Evolutionary conservation across 1,140 invertebrate genomes (phyloP).

Genomic region (Metaphire vulgaris): DNA sequence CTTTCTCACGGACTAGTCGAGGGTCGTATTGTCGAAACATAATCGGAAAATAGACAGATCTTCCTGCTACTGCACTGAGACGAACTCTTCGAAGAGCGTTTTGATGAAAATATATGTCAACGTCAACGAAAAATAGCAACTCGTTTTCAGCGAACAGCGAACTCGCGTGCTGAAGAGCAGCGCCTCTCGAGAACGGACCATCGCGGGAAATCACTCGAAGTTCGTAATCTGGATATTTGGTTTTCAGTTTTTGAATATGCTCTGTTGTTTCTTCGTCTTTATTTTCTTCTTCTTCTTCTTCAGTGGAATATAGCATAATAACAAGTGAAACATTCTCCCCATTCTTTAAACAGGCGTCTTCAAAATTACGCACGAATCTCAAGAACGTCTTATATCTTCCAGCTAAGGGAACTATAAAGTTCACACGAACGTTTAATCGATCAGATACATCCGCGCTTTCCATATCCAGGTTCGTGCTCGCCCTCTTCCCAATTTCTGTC

Average conservation of each 20-base stretch:
- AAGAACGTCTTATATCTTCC: constrained; percentile 73
- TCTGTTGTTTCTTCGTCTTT: constrained; percentile 5
- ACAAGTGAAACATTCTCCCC: constrained; percentile 67
- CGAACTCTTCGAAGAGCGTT: constrained; percentile 50
- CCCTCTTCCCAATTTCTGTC: not conserved
- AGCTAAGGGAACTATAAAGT: constrained; percentile 80
- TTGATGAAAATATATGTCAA: constrained; percentile 54
- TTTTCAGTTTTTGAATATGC: constrained; percentile 12
- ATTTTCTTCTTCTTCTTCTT: not conserved
- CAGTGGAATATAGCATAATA: constrained; percentile 65
- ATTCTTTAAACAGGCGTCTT: constrained; percentile 65
- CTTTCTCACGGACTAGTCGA: constrained; percentile 38
- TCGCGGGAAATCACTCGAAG: constrained; percentile 45
- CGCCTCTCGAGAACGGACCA: constrained; percentile 53
- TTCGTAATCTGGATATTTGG: constrained; percentile 34
- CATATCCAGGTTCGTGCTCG: not conserved
- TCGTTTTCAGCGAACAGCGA: constrained; percentile 55
- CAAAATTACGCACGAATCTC: constrained; percentile 79
- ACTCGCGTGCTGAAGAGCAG: constrained; percentile 50
- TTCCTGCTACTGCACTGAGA: constrained; percentile 67
- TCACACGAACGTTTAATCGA: constrained; percentile 57
- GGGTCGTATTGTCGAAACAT: constrained; percentile 95
- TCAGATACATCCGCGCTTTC: not conserved
- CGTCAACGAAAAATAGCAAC: constrained; percentile 64
- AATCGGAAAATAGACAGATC: constrained; percentile 88